Conservation (phyloP, 2,797 vertebrate species). For the Nothura maculosa region DNA sequence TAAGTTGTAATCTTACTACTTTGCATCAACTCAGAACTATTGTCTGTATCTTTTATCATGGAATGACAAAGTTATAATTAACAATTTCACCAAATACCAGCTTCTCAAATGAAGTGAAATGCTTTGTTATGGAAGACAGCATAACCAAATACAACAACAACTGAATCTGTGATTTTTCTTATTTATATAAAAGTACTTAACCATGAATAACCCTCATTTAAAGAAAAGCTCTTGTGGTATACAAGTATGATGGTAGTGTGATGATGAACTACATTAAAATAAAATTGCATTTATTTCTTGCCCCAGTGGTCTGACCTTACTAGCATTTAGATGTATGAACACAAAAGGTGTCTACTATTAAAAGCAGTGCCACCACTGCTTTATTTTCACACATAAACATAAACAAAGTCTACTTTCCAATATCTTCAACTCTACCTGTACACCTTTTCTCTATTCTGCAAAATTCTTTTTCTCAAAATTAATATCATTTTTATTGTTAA, state of each 20-base stretch:
- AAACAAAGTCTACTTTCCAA: background rate
- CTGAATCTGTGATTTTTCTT: background rate
- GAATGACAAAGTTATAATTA: constrained; percentile 36
- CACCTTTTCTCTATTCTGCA: background rate
- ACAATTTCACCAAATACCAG: constrained; percentile 3
- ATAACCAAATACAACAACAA: constrained; percentile 16
- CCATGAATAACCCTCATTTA: constrained; percentile 7
- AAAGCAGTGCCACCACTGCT: background rate
- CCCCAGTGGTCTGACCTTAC: constrained; percentile 55
- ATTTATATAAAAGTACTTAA: constrained; percentile 64
- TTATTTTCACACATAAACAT: background rate
- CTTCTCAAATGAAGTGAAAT: constrained; percentile 51
- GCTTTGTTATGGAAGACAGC: constrained; percentile 46
- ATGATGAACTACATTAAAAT: constrained; percentile 62
- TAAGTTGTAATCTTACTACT: background rate
- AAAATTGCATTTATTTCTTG: constrained; percentile 67
- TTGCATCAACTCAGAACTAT: background rate
- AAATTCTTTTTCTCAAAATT: background rate
- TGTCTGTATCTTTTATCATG: background rate
- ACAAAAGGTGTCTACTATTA: constrained; percentile 21
- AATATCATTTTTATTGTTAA: background rate
- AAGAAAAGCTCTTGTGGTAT: background rate
- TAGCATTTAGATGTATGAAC: constrained; percentile 33
- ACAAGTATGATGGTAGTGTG: background rate
- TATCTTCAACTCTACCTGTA: background rate